Conservation (phyloP, 23 tunicate genomes). For the Diplosoma virens region DNA sequence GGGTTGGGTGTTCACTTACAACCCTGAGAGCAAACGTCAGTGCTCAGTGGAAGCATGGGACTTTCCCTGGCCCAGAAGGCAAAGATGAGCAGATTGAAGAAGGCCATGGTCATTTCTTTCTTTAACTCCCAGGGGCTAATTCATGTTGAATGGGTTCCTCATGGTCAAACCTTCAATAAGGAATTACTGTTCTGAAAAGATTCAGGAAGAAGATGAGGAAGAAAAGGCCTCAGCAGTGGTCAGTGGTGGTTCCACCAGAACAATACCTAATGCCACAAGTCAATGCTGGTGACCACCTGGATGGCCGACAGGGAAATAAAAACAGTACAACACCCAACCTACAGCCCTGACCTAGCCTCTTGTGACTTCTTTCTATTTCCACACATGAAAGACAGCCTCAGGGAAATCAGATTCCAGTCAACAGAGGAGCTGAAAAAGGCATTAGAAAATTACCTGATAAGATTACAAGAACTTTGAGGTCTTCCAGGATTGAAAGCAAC, state of each 20-base stretch:
- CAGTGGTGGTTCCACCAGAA: conserved; percentile 21
- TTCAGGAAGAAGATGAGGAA: conserved; percentile 11
- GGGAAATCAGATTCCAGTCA: conserved; percentile 10
- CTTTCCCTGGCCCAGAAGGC: conserved; percentile 16
- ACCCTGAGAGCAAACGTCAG: conserved; percentile 27
- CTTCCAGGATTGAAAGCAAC: conserved; percentile 15
- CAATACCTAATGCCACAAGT: conserved; percentile 5
- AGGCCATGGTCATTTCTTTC: conserved; percentile 5
- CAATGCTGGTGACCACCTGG: conserved; percentile 28
- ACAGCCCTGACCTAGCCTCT: conserved; percentile 12
- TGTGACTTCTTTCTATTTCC: conserved; percentile 21
- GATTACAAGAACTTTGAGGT: conserved; percentile 4
- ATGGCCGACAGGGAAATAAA: conserved; percentile 13
- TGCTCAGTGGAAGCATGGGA: conserved; percentile 27
- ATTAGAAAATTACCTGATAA: not conserved
- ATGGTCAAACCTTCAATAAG: conserved; percentile 3
- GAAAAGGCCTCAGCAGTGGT: conserved; percentile 21
- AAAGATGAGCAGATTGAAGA: conserved; percentile 2
- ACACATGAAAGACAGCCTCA: conserved; percentile 17
- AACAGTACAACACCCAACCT: conserved; percentile 5
- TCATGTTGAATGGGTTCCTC: conserved; percentile 23
- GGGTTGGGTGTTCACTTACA: conserved; percentile 15
- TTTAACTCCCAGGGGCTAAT: conserved; percentile 20
- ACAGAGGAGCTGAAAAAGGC: conserved; percentile 21
- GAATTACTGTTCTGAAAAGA: conserved; percentile 1